Evolutionary conservation across 2,888 invertebrate species (phyloP), one percentile per base, ranked within the genome.

Genomic region (Drosophila subquinaria): DNA sequence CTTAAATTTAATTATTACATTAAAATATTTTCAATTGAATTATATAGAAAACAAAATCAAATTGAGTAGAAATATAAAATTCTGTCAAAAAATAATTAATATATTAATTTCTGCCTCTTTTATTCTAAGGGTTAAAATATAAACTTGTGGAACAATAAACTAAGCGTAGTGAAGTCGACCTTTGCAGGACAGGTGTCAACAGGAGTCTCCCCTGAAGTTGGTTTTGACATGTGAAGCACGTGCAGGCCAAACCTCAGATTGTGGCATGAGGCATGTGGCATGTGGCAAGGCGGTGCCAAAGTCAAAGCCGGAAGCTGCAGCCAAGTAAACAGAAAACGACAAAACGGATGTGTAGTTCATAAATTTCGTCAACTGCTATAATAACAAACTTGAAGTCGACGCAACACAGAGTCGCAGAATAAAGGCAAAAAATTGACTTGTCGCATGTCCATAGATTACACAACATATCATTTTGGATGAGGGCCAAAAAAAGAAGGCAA

Each of bases 341-440:
- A 73, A 79, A 89, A 74, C 89, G 86, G 89, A 87, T 90, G 89
- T 87, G 86, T 87, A 90, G 79, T 89, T 87, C 90, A 90, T 90
- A 87, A 87, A 87, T 87, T 90, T 89, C 82, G 90, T 83, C 76
- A 89, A 90, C 82, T 79, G 90, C 84, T 81, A 86, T 75, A 83
- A 90, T 83, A 83, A 76, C 87, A 89, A 83, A 89, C 77, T 83
- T 59, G 51, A 73, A 42, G 66, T 69, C 50, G 76, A 30, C 23
- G 45, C 65, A 66, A 17, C 35, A 62, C 27, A 65, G 38, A 56
- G 13, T 10, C 8, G 4, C 9, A 35, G 13, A 11, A 35, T 10
- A 15, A 48, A 11, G 8, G 23, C 33, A 67, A 57, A 68, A 80
- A 86, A 88, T 86, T 82, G 81, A 90, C 85, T 85, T 86, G 89